phyloP scores from a whole-genome alignment of 2,888 invertebrate genomes.

The Eilema sororculum region DNA sequence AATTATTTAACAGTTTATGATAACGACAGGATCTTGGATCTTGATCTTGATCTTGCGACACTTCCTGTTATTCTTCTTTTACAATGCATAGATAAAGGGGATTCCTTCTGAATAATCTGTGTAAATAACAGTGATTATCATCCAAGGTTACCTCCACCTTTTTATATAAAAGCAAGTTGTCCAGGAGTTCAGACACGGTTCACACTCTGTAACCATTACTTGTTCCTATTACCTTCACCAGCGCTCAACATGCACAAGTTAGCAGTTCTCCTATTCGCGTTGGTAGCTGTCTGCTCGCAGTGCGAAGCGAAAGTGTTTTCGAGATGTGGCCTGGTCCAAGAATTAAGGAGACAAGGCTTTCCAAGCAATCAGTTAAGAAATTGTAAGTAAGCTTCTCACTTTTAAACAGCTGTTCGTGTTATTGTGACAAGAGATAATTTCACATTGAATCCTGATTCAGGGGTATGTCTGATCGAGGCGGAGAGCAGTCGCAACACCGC shows the following conservation, averaged over 20 bases:
- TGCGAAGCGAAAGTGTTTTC: conserved; percentile 22
- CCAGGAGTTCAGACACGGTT: not conserved
- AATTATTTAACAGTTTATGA: not conserved
- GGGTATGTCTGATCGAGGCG: conserved; percentile 84
- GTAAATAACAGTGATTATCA: conserved; percentile 33
- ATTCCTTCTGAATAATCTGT: no score
- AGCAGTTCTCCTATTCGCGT: not conserved
- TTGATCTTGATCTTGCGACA: not conserved
- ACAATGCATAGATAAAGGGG: not conserved
- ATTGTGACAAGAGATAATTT: not conserved
- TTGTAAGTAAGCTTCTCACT: conserved; percentile 22
- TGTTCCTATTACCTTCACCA: not conserved
- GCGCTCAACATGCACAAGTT: conserved; percentile 15
- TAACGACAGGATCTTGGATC: not conserved
- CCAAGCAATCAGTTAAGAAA: conserved; percentile 38
- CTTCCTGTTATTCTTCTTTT: not conserved
- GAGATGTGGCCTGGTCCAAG: conserved; percentile 22
- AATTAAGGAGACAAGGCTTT: conserved; percentile 28
- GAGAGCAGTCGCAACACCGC: conserved; percentile 82
- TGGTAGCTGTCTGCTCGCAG: conserved; percentile 13
- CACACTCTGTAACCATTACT: not conserved
- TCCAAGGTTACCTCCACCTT: not conserved
- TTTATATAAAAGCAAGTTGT: not conserved
- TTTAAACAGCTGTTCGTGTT: not conserved
- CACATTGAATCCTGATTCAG: conserved; percentile 61